Evolutionary conservation across 2,113 vertebrate species (phyloP), one percentile per base, ranked within the genome.

Genomic region (Apteryx mantelli): DNA sequence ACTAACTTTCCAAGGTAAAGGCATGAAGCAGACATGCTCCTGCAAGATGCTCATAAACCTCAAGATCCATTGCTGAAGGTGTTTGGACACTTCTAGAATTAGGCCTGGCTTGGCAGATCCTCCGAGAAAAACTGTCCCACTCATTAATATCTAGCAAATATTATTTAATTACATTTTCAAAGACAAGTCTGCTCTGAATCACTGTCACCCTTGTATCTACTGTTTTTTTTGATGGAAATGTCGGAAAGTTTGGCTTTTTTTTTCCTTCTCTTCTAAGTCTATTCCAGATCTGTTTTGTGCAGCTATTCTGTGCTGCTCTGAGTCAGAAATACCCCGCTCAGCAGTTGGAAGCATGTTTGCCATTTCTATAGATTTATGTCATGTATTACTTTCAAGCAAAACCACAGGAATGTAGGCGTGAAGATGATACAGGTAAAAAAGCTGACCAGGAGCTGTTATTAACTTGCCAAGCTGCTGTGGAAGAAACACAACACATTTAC

Each of bases 371-470:
- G 84, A 80, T 97, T 89, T 96, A 53, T 73, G 69, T 89, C 56
- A 63, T 8, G 3, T 86, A 63, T 73, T 82, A 55, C 44, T 95
- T 88, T 91, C 77, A 94, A 92, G 74, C 66, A 79, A 93, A 95
- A 87, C 93, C 88, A 46, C 88, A 90, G 76, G 84, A 96, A 88
- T 42, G 68, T 40, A 90, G 36, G 64, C 7, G 0, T 18, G 11
- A 75, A 58, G 86, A 84, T 48, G 88, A 80, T 1, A 86, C 71
- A 40, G 68, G 50, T 22, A 71, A 76, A 73, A 91, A 36, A 52
- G 52, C 40, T 89, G 90, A 52, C 83, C 78, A 76, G 86, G 73
- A 97, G 61, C 70, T 80, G 85, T 78, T 96, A 56, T 82, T 86
- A 77, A 58, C 38, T 88, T 92, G 77, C 70, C 88, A 50, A 64